Percentiles rank a stretch among this genome's conserved stretches.
phyloP scores from a whole-genome alignment of 2,888 invertebrate genomes.

The Lithophane leautieri region DNA sequence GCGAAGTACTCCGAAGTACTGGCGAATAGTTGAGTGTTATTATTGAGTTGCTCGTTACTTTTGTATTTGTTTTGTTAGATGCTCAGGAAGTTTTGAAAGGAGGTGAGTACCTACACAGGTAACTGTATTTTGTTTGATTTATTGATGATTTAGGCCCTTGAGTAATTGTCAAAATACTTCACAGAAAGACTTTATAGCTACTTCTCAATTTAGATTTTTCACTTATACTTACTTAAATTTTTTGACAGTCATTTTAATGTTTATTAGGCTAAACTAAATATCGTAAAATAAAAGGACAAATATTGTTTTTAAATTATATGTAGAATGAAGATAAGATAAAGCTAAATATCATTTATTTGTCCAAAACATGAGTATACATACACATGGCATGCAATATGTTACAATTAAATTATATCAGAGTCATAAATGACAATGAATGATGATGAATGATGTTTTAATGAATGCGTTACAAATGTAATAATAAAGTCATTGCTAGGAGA shows the following conservation, averaged over 20 bases:
- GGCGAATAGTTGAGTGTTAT: conserved; percentile 51
- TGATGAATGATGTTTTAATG: too few relatives aligned
- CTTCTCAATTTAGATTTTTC: too few relatives aligned
- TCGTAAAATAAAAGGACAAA: not conserved
- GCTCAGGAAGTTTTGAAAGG: conserved; percentile 13
- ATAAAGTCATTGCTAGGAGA: not conserved
- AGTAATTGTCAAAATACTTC: too few relatives aligned
- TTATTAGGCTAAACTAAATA: not conserved
- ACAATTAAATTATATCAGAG: too few relatives aligned
- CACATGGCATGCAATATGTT: too few relatives aligned
- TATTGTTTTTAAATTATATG: not conserved
- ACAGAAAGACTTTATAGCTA: too few relatives aligned
- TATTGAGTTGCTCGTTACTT: conserved; percentile 50
- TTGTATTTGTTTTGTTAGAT: conserved; percentile 43
- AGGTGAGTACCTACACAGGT: not conserved
- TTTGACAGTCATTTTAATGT: not conserved
- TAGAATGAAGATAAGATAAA: not conserved
- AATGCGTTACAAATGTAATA: not conserved
- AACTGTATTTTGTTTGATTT: not conserved
- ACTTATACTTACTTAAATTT: too few relatives aligned
- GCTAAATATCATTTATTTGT: too few relatives aligned
- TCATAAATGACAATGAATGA: too few relatives aligned
- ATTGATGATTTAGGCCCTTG: too few relatives aligned
- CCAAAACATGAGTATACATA: too few relatives aligned
- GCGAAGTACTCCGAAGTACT: conserved; percentile 43